phyloP scores from a whole-genome alignment of 64 coral and sea anemone species.

The Porites australiensis region DNA sequence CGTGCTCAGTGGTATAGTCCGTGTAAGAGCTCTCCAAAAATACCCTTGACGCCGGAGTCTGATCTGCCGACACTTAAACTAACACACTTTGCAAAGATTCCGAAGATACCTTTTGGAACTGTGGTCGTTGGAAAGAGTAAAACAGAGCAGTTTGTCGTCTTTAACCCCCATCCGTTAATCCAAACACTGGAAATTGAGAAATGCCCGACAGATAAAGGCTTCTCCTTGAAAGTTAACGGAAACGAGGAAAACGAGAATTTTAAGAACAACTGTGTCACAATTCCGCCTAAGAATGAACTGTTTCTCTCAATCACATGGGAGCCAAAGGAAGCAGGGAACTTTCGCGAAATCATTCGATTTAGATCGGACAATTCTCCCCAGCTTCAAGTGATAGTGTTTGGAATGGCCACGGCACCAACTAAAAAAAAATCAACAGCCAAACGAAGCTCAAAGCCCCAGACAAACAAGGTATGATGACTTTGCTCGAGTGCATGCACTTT shows the following conservation, averaged over 20 bases:
- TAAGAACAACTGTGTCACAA: constrained; percentile 21
- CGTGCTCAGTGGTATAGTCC: constrained; percentile 96
- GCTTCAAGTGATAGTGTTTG: constrained; percentile 87
- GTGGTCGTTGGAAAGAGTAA: constrained; percentile 88
- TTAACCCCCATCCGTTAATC: constrained; percentile 70
- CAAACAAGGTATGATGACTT: neutral
- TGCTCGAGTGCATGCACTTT: neutral
- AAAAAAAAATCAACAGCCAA: constrained; percentile 53
- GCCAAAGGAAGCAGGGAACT: constrained; percentile 80
- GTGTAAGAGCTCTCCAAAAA: constrained; percentile 60
- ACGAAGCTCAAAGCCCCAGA: neutral
- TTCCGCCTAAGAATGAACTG: constrained; percentile 73
- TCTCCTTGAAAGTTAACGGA: constrained; percentile 61
- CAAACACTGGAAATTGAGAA: constrained; percentile 90
- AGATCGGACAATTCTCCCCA: constrained; percentile 77
- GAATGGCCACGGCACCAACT: constrained; percentile 59
- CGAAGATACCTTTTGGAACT: constrained; percentile 83
- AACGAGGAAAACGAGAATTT: constrained; percentile 2
- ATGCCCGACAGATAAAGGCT: constrained; percentile 79
- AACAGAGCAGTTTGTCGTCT: constrained; percentile 73
- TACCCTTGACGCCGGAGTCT: constrained; percentile 73
- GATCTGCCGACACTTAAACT: constrained; percentile 80
- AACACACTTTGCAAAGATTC: constrained; percentile 90
- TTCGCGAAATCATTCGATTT: constrained; percentile 81
- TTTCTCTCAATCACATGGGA: constrained; percentile 88